Base-by-base conservation (phyloP, 2,113 vertebrate genomes). In the Triplophysa tibetana region DNA sequence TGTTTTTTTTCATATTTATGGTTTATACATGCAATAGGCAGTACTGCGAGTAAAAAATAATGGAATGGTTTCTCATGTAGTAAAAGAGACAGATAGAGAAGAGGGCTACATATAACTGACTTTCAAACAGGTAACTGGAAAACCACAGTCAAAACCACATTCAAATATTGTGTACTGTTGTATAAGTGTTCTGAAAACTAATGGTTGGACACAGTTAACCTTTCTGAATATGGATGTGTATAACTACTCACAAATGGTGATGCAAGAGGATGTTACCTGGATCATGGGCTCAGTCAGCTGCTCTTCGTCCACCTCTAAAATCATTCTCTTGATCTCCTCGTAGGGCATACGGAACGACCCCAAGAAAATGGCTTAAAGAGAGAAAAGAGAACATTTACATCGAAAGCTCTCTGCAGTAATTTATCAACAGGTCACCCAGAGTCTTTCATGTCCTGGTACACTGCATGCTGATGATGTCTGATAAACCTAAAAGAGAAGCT, bases 341-440 rank as follows among this genome's bases (percentile, higher is more conserved):
- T 99, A 99, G 85, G 97, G 95, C 85, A 98, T 93, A 62, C 97
- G 95, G 83, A 96, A 98, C 77, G 96, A 99, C 70, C 96, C 96
- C 87, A 99, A 90, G 83, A 98, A 99, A 87, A 99, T 99, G 24
- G 97, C 97, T 99, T 56, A 79, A 81, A 48, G 24, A 74, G 17
- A 61, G 11, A 62, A 19, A 73, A 23, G 11, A 56, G 14, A 48
- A 41, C 11, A 14, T n/a, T 48, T 50, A 14, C 43, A 61, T 75
- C 58, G 48, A 17, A 75, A 62, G 41, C 54, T 8, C 23, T 13
- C 61, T 67, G 63, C 23, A 67, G 29, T 50, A 65, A 45, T 23
- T 75, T 21, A 75, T 60, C 17, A 81, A 63, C 41, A 48, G 26
- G 38, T 9, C 23, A 63, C 58, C 17, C n/a, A 62, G 48, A 21